Base-by-base conservation (phyloP, 2,888 invertebrate species). In the Pelosia muscerda region DNA sequence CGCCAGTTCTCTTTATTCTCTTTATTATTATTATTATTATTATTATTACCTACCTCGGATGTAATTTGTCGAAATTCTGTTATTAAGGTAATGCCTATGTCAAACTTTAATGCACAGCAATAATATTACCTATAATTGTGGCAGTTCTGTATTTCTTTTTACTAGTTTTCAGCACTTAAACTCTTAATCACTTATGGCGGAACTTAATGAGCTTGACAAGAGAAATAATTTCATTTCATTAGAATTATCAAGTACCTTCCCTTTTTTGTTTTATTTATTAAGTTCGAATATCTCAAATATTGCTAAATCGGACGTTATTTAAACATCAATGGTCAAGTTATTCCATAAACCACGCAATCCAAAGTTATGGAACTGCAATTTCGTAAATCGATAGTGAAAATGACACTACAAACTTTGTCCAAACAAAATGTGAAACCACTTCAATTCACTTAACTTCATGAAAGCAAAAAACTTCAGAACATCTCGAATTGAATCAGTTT, bases 361-460 rank as follows among this genome's bases (percentile, higher is more conserved):
- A 59, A 78, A 76, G 66, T 74, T 72, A 65, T 57, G 25, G 57
- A 67, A 74, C 49, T 38, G 58, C 63, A 34, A 65, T 75, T 72
- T 61, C 62, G 66, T 55, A 38, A 65, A 72, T 70, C 49, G 62
- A 66, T 65, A 55, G 66, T 66, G 67, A 26, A 73, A 71, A 66
- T 69, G 69, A 68, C 55, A 69, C 54, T 68, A 58, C 61, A 56
- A 69, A 73, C 58, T 77, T 61, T 25, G 22, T 42, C 28, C 57
- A 61, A 68, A 68, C 68, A 69, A 49, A 71, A 65, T 64, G 59
- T 65, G 65, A 42, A 56, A 28, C 61, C 66, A 38, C 56, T 76
- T 69, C 74, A 79, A 80, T 73, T 71, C 74, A 79, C 75, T 79
- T 74, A 75, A 67, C 67, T 75, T 75, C 67, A 75, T 71, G 57